Percentiles rank a stretch among this genome's conserved stretches.
phyloP scores from a whole-genome alignment of 2,888 invertebrate genomes.

The Agelastica alni region DNA sequence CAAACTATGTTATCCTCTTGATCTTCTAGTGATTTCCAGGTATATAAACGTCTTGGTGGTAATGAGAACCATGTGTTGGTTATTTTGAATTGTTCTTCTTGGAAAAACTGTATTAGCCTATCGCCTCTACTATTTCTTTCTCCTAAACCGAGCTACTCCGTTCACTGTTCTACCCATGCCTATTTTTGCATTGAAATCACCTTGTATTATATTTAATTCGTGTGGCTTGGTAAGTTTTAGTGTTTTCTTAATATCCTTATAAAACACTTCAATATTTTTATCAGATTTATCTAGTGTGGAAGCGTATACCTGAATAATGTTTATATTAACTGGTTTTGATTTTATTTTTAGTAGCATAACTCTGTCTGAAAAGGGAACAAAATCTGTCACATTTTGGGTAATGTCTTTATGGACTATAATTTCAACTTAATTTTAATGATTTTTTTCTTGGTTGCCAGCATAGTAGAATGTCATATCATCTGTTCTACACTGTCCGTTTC shows the following conservation, averaged over 20 bases:
- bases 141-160: not conserved
- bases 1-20: no score
- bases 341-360: constrained; percentile 1
- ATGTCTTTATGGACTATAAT: no score
- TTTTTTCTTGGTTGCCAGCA: no score
- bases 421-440: not conserved
- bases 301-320: constrained; percentile 11
- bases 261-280: no score
- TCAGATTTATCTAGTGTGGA: constrained; percentile 10
- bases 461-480: constrained; percentile 6
- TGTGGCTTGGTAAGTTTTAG: constrained; percentile 5
- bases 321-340: constrained; percentile 1
- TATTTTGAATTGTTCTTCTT: not conserved
- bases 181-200: constrained; percentile 16
- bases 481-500: not conserved
- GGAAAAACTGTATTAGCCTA: not conserved
- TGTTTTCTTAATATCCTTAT: not conserved
- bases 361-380: constrained; percentile 5
- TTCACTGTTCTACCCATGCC: not conserved
- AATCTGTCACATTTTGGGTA: not conserved
- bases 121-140: constrained; percentile 1
- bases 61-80: not conserved
- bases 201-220: constrained; percentile 5
- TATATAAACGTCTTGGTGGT: no score
- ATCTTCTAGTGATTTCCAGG: no score